Evolutionary conservation across 2,797 vertebrate species (phyloP).

Genomic region (Acanthurus leucopareius): DNA sequence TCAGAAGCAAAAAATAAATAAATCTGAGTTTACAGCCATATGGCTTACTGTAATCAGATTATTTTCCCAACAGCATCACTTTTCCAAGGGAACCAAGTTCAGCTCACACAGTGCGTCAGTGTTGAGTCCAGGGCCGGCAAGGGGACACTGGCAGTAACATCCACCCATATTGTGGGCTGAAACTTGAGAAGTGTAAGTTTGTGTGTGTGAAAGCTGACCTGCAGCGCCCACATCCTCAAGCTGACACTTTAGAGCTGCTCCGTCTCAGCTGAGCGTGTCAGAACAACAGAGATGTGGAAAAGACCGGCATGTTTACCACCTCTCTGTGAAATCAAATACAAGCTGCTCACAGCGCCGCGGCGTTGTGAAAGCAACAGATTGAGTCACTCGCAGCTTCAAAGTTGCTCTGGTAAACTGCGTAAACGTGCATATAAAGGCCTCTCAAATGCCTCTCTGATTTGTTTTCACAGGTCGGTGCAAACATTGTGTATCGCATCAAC

Average conservation of each 20-base stretch:
- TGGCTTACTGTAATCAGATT: neutral
- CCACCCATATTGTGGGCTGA: constrained; percentile 72
- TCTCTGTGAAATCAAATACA: constrained; percentile 87
- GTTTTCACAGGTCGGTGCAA: constrained; percentile 2
- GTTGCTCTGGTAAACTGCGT: constrained; percentile 29
- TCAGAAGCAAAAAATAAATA: constrained; percentile 3
- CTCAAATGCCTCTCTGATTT: constrained; percentile 8
- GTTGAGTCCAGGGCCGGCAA: constrained; percentile 38
- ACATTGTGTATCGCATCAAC: neutral
- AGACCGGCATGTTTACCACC: constrained; percentile 85
- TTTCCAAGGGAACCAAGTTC: constrained; percentile 6
- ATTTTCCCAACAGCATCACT: neutral
- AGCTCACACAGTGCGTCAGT: neutral
- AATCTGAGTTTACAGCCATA: neutral
- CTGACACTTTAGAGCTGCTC: constrained; percentile 81
- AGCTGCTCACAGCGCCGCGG: constrained; percentile 61
- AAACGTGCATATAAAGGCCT: constrained; percentile 22
- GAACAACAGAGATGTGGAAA: constrained; percentile 82
- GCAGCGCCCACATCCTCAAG: constrained; percentile 79
- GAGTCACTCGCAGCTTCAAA: constrained; percentile 74
- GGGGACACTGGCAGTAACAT: constrained; percentile 57
- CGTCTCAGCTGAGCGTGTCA: constrained; percentile 82
- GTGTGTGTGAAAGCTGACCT: constrained; percentile 82
- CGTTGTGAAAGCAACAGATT: constrained; percentile 74
- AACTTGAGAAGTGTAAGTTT: constrained; percentile 75